phyloP scores from a whole-genome alignment of 2,797 vertebrate genomes.

The Micropoecilia bifurca region DNA sequence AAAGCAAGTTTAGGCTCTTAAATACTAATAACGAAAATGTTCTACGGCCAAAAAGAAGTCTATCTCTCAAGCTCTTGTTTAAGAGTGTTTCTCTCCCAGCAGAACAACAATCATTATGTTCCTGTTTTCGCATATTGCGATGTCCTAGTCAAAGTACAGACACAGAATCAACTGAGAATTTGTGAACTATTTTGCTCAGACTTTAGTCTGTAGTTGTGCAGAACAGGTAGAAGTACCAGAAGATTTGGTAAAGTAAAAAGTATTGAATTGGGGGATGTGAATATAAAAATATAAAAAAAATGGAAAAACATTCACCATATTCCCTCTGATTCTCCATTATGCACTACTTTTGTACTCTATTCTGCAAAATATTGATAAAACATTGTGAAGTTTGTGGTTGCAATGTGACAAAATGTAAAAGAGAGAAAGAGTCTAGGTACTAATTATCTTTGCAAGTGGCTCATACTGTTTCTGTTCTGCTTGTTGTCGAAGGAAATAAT shows the following conservation, averaged over 20 bases:
- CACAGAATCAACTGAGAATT: neutral
- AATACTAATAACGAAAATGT: conserved; percentile 11
- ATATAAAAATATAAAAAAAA: neutral
- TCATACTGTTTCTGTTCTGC: neutral
- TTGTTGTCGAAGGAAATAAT: neutral
- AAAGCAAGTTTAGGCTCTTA: conserved; percentile 4
- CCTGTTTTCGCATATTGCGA: neutral
- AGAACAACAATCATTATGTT: neutral
- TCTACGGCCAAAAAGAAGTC: conserved; percentile 18
- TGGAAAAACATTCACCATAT: neutral
- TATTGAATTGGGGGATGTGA: neutral
- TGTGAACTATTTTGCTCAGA: neutral
- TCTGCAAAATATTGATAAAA: neutral
- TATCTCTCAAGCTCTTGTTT: neutral
- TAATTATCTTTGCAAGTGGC: neutral
- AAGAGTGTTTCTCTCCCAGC: neutral
- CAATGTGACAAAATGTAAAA: neutral
- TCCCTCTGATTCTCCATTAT: neutral
- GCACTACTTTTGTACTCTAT: neutral
- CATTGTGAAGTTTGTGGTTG: neutral
- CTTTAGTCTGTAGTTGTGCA: neutral
- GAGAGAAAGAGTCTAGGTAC: neutral
- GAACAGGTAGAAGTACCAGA: neutral
- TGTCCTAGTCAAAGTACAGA: neutral
- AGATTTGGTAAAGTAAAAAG: neutral